phyloP scores from a whole-genome alignment of 2,113 vertebrate genomes.

The Leptodactylus fuscus region DNA sequence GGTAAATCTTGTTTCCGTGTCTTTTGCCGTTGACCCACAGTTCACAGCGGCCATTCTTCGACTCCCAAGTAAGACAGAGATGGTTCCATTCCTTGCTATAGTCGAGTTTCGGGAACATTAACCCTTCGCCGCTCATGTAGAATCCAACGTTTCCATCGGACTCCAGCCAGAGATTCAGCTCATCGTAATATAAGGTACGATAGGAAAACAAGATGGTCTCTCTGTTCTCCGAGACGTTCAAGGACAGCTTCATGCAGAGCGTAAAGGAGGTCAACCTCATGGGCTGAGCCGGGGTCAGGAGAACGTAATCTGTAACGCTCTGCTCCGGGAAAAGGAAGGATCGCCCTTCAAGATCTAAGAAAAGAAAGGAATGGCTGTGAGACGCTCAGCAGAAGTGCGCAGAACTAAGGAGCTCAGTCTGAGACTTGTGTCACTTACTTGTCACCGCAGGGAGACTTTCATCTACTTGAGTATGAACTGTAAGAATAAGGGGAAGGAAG shows the following conservation, averaged over 20 bases:
- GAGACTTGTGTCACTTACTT: not conserved
- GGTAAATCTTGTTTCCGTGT: constrained; percentile 63
- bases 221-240: not conserved
- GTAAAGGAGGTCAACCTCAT: constrained; percentile 20
- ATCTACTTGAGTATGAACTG: not conserved
- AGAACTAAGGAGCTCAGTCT: not conserved
- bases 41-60: constrained; percentile 27
- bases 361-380: not conserved
- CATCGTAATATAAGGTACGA: constrained; percentile 37
- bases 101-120: not conserved
- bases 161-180: constrained; percentile 46
- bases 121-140: constrained; percentile 12
- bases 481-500: not conserved
- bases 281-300: not conserved
- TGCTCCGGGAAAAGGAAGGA: constrained; percentile 26
- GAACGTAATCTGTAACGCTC: constrained; percentile 7
- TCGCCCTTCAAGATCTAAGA: constrained; percentile 44
- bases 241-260: constrained; percentile 29
- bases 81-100: constrained; percentile 15
- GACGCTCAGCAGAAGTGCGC: no score
- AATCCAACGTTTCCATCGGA: not conserved
- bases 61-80: constrained; percentile 55
- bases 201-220: constrained; percentile 54
- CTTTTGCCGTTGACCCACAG: constrained; percentile 50
- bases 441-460: not conserved